A percentile compares a stretch with the other conserved stretches of the same genome.
Conservation (phyloP, 2,113 vertebrate species). For the Engystomops pustulosus region DNA sequence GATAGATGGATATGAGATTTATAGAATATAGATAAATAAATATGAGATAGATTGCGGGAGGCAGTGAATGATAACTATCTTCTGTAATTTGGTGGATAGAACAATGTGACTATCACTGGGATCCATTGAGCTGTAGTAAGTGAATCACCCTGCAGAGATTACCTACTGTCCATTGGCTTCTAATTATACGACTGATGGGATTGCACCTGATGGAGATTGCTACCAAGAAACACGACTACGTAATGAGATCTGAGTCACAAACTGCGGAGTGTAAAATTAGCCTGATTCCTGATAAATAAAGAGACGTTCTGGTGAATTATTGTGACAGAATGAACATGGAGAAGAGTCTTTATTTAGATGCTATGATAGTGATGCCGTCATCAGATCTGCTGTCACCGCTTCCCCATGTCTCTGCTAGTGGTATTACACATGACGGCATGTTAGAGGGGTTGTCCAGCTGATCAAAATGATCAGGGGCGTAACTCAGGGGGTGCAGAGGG, state of each 20-base stretch:
- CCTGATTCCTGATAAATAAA: neutral
- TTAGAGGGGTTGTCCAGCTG: no score
- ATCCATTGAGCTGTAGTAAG: no score
- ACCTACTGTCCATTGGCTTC: conserved; percentile 5
- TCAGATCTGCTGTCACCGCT: neutral
- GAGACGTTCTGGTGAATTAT: neutral
- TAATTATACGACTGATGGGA: neutral
- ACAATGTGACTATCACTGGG: no score
- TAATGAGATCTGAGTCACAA: conserved; percentile 29
- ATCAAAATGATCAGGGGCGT: no score
- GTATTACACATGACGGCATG: no score
- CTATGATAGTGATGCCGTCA: neutral
- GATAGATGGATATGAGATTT: no score
- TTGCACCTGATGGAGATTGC: conserved; percentile 24
- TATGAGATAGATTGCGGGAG: no score
- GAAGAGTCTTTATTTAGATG: neutral
- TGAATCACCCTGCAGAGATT: neutral
- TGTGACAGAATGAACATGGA: neutral
- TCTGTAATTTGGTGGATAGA: no score
- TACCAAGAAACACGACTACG: conserved; percentile 8
- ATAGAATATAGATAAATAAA: no score
- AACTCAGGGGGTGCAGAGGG: no score
- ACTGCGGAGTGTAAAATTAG: conserved; percentile 22
- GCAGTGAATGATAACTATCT: no score
- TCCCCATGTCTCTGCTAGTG: no score